A percentile compares a stretch with the other conserved stretches of the same genome.
Evolutionary conservation across 2,797 vertebrate species (phyloP).

Genomic region (Gallinago solitaria): DNA sequence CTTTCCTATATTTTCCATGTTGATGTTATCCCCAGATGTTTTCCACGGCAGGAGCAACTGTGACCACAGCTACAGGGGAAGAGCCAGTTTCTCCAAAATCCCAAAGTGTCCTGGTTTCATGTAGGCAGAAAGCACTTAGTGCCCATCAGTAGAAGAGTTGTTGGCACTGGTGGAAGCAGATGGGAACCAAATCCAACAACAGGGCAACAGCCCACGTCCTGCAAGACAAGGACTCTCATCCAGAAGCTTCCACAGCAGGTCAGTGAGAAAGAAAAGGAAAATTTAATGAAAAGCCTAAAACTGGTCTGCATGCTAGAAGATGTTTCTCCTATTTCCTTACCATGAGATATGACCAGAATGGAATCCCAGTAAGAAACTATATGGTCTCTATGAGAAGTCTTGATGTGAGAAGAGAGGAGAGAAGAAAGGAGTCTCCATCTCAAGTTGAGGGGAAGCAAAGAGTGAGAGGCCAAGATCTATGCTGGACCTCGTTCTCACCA

Average conservation of each 20-base stretch:
- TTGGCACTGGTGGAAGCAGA: neutral
- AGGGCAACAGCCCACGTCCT: neutral
- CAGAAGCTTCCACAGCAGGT: neutral
- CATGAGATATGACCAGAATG: neutral
- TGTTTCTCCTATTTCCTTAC: neutral
- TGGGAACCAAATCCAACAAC: neutral
- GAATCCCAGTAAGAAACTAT: neutral
- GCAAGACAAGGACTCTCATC: neutral
- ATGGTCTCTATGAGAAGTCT: neutral
- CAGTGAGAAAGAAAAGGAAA: neutral
- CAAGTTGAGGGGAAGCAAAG: neutral
- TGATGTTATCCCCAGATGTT: neutral
- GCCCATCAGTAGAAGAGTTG: neutral
- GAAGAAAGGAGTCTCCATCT: neutral
- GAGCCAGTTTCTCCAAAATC: neutral
- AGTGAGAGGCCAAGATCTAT: neutral
- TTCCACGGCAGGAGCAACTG: neutral
- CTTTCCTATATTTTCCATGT: neutral
- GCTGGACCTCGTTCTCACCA: neutral
- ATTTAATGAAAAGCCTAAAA: neutral
- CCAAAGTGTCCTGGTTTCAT: neutral
- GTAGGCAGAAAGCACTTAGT: neutral
- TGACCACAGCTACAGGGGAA: neutral
- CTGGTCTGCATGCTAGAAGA: neutral
- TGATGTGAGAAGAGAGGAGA: neutral